Evolutionary conservation across 2,113 vertebrate species (phyloP), one percentile per base, ranked within the genome.

Genomic region (Lates calcarifer): DNA sequence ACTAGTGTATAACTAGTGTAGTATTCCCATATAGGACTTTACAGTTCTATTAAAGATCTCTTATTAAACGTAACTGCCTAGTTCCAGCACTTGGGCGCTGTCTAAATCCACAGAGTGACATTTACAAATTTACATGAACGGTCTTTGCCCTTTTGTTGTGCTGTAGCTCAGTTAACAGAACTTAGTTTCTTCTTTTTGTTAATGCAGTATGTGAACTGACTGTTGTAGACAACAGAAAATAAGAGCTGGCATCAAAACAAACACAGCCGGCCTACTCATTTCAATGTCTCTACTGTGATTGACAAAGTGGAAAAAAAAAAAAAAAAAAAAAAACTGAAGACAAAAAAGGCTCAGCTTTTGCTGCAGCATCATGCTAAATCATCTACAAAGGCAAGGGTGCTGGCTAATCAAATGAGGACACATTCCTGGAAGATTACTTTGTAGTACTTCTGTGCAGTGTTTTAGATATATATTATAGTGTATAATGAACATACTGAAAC

Each of bases 1-100:
- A 74, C 31, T 69, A 49, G 13, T 24, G 20, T 77, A 63, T 55
- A 37, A 63, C 39, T 78, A 57, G 56, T 76, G 72, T 10, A 62
- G 0, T 22, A 37, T 69, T 86, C 49, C 61, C 63, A 26, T 43
- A 24, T 14, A 41, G 15, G 56, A 24, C 20, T 72, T 62, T 66
- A 18, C 24, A 31, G 53, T 53, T 22, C 6, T 37, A 20, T 9
- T 60, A 39, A 37, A 63, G 67, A 63, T 62, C 22, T 66, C 28
- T n/a, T 18, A 64, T 9, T 43, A 61, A 55, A 20, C 35, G 53
- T 35, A 64, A 53, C n/a, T 53, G 47, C 49, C 67, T 43, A 49
- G 9, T 63, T 60, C 26, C 0, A 11, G 3, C 28, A 71, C 57
- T 39, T 47, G 20, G 55, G 37, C 17, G n/a, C 33, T 37, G 11